A percentile compares a stretch with the other conserved stretches of the same genome.
Conservation (phyloP, 2,113 vertebrate species). For the Anoura caudifer region DNA sequence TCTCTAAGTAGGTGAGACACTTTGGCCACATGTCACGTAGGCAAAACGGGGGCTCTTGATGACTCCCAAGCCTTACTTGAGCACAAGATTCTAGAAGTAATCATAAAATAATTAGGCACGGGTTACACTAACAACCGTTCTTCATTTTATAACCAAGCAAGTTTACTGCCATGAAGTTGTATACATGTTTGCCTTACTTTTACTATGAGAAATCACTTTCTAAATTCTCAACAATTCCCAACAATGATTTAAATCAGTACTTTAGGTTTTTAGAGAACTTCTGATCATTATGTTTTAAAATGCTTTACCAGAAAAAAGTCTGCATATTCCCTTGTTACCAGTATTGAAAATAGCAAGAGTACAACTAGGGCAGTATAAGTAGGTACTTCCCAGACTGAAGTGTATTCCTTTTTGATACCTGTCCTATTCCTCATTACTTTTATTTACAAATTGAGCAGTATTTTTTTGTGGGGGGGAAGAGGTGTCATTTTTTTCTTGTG, state of each 20-base stretch:
- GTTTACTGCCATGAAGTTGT: background rate
- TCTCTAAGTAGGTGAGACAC: background rate
- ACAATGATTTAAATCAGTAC: background rate
- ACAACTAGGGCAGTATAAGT: background rate
- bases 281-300: conserved; percentile 31
- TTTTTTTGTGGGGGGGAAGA: background rate
- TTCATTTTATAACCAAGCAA: background rate
- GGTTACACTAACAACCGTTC: background rate
- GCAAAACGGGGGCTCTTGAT: background rate
- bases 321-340: background rate
- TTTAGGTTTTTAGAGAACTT: conserved; percentile 9
- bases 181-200: background rate
- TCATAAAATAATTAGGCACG: background rate
- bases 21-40: background rate
- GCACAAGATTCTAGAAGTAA: conserved; percentile 28
- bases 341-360: background rate
- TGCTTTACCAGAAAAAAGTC: background rate
- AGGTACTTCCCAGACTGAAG: background rate
- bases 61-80: background rate
- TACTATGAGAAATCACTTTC: conserved; percentile 3
- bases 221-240: background rate
- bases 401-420: background rate
- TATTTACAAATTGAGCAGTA: background rate
- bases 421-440: background rate
- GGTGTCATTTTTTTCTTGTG: background rate